Conservation (phyloP, 2,888 invertebrate species). For the Drosophila borborema region DNA sequence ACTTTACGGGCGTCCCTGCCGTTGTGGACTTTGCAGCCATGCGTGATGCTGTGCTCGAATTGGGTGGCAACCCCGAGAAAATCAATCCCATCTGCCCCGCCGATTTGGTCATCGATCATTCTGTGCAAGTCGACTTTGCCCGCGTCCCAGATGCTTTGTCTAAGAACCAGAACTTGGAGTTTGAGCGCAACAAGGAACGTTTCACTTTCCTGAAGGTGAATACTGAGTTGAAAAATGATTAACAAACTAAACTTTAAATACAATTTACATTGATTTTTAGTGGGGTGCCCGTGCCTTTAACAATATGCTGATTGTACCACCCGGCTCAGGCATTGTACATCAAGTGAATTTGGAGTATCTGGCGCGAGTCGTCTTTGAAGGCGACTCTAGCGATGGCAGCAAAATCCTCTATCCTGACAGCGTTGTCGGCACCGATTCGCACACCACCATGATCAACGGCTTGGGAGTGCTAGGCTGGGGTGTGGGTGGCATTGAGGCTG, state of each 20-base stretch:
- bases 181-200: conserved; percentile 97
- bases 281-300: conserved; percentile 98
- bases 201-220: conserved; percentile 97
- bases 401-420: conserved; percentile 93
- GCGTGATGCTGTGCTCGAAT: conserved; percentile 95
- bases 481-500: conserved; percentile 98
- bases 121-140: conserved; percentile 97
- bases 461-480: conserved; percentile 99
- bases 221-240: neutral
- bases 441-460: conserved; percentile 99
- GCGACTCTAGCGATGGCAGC: conserved; percentile 82
- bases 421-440: conserved; percentile 98
- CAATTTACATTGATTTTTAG: conserved; percentile 84
- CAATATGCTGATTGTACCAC: conserved; percentile 98
- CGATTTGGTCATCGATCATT: conserved; percentile 99
- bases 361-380: conserved; percentile 94
- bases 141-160: conserved; percentile 94
- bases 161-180: conserved; percentile 97
- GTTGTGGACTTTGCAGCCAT: conserved; percentile 99
- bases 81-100: conserved; percentile 99
- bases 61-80: conserved; percentile 95
- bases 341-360: conserved; percentile 99
- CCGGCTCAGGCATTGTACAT: conserved; percentile 99
- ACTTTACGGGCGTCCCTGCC: conserved; percentile 98
- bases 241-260: no score